phyloP scores from a whole-genome alignment of 1,140 invertebrate species.

The Stegodyphus dumicola region DNA sequence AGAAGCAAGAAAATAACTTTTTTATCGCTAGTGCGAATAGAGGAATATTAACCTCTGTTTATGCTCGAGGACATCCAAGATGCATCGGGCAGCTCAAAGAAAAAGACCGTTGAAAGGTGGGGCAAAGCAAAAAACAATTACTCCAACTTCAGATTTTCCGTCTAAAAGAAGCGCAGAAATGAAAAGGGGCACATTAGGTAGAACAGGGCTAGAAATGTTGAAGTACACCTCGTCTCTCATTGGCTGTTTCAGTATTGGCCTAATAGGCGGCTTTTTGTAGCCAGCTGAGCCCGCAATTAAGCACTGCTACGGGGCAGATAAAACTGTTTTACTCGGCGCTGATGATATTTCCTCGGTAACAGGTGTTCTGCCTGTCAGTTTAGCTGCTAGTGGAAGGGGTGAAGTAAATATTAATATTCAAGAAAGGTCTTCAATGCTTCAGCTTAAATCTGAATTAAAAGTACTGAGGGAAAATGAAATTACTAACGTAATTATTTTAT shows the following conservation, averaged over 20 bases:
- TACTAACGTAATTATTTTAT: no score
- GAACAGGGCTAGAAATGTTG: neutral
- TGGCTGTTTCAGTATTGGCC: constrained; percentile 4
- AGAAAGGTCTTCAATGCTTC: neutral
- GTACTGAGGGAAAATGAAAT: no score
- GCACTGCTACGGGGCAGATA: constrained; percentile 19
- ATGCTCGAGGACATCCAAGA: no score
- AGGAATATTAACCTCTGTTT: no score
- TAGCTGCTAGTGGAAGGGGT: neutral
- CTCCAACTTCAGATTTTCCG: constrained; percentile 7
- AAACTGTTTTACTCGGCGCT: constrained; percentile 16
- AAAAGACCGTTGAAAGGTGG: no score
- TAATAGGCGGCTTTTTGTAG: constrained; percentile 34
- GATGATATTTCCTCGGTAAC: constrained; percentile 32
- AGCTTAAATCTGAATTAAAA: no score
- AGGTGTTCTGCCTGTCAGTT: constrained; percentile 23
- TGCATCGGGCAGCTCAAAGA: no score
- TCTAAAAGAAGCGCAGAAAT: no score
- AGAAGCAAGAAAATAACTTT: no score
- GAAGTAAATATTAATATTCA: constrained; percentile 33
- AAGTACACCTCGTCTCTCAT: neutral
- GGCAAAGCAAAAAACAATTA: constrained; percentile 8
- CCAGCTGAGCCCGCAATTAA: constrained; percentile 39
- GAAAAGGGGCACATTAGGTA: constrained; percentile 1
- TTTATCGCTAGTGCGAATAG: no score